A percentile compares a stretch with the other conserved stretches of the same genome.
Conservation (phyloP, 2,797 vertebrate genomes). For the Aselliscus stoliczkanus region DNA sequence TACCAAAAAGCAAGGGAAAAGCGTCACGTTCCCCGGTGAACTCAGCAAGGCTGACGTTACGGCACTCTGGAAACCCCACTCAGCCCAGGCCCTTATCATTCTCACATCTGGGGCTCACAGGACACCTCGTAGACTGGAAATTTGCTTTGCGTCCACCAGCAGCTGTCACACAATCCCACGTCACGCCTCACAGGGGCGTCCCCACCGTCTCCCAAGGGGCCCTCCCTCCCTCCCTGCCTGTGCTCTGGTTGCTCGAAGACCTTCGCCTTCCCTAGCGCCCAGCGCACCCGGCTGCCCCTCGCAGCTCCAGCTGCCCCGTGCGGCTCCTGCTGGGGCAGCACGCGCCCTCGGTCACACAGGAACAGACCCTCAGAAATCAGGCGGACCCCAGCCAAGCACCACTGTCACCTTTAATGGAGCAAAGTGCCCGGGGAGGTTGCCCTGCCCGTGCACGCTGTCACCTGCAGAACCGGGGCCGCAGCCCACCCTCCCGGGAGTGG, state of each 20-base stretch:
- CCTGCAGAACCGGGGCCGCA: neutral
- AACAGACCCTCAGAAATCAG: neutral
- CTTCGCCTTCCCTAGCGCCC: neutral
- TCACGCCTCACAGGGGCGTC: neutral
- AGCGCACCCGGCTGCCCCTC: neutral
- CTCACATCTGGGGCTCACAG: neutral
- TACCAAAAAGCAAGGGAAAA: conserved; percentile 72
- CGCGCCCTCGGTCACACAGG: neutral
- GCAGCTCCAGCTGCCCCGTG: neutral
- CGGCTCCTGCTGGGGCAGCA: neutral
- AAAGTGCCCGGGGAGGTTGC: neutral
- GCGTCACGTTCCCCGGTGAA: conserved; percentile 29
- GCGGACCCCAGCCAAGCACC: neutral
- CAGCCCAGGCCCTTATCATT: neutral
- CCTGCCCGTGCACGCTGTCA: no score
- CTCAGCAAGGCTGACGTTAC: neutral
- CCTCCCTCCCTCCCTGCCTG: neutral
- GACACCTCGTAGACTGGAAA: neutral
- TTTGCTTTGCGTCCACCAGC: neutral
- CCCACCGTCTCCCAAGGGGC: neutral
- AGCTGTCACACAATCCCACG: neutral
- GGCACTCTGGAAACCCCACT: neutral
- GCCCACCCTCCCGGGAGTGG: neutral
- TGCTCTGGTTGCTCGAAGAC: neutral
- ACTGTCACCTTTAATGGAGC: neutral